phyloP scores from a whole-genome alignment of 2,797 vertebrate species.

The Tangara arthus region DNA sequence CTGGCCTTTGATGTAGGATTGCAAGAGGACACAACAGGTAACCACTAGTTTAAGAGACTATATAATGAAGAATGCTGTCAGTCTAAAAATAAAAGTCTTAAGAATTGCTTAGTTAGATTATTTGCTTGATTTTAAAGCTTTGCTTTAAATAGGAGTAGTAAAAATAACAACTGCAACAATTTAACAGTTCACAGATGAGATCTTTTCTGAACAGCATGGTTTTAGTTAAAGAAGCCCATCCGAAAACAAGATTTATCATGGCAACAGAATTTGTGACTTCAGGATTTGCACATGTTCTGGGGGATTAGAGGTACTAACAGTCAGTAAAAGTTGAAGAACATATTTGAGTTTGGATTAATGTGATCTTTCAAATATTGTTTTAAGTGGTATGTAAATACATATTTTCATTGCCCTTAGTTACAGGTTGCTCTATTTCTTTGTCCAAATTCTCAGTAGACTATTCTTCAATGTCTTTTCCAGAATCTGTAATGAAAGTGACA shows the following conservation, averaged over 20 bases:
- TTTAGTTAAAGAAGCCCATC: background rate
- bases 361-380: background rate
- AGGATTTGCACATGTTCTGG: background rate
- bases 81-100: background rate
- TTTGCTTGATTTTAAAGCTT: background rate
- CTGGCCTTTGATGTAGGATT: slow-evolving; percentile 94
- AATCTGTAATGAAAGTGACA: background rate
- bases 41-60: background rate
- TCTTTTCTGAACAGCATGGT: background rate
- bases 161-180: background rate
- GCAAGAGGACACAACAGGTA: slow-evolving; percentile 93
- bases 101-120: background rate
- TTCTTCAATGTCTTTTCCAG: background rate
- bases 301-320: background rate
- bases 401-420: background rate
- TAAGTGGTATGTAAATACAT: background rate
- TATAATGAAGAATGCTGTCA: background rate
- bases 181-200: background rate
- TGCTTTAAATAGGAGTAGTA: background rate
- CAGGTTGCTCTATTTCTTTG: background rate
- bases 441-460: background rate
- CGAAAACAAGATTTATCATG: background rate
- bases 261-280: background rate
- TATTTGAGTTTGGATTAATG: background rate
- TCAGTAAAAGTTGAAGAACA: background rate